Evolutionary conservation across 2,113 vertebrate species (phyloP).

Genomic region (Actenoides hombroni): DNA sequence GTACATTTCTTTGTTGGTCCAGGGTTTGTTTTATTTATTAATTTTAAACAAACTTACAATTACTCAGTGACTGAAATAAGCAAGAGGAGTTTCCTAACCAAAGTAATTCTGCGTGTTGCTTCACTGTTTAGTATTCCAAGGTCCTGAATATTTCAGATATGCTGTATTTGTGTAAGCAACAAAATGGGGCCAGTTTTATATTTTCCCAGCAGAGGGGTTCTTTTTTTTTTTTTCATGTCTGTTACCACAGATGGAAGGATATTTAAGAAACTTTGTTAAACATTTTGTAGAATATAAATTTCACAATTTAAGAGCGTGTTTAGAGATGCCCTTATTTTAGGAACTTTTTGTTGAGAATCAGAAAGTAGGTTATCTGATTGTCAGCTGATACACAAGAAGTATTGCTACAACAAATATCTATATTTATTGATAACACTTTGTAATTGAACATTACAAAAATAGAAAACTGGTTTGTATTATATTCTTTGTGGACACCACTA

Average conservation of each 20-base stretch:
- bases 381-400: constrained; percentile 19
- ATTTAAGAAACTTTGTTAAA: neutral
- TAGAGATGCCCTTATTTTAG: neutral
- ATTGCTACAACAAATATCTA: neutral
- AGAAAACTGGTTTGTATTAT: constrained; percentile 61
- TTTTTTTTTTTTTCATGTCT: neutral
- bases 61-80: neutral
- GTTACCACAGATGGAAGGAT: neutral
- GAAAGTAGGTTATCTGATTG: constrained; percentile 56
- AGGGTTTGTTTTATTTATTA: neutral
- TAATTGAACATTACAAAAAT: constrained; percentile 58
- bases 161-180: neutral
- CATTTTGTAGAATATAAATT: neutral
- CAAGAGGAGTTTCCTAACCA: neutral
- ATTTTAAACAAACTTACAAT: neutral
- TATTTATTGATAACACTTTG: constrained; percentile 58
- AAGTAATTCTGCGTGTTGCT: neutral
- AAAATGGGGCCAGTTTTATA: neutral
- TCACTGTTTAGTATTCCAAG: neutral
- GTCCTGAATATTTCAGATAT: neutral
- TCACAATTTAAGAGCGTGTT: too few species aligned
- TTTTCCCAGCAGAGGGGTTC: neutral
- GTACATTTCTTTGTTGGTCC: neutral
- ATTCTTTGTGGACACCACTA: constrained; percentile 67
- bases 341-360: neutral